Base-by-base conservation (phyloP, 2,113 vertebrate species). In the Lepidothrix coronata region DNA sequence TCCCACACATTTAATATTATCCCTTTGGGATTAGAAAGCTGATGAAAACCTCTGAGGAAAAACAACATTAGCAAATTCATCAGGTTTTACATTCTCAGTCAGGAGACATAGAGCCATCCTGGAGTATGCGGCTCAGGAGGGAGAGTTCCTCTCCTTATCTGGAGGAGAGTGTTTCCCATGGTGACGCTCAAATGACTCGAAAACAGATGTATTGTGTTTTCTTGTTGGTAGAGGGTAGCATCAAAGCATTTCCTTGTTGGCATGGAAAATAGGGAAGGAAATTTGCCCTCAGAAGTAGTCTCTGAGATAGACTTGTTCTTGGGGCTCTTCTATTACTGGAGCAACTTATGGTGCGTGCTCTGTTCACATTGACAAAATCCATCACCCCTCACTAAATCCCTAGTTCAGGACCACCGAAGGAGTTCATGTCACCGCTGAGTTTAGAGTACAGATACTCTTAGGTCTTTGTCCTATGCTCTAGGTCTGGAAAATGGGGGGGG, bases 1-100 rank as follows among this genome's bases (percentile, higher is more conserved):
- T 83, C 57, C 8, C 27, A 48, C 11, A 52, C 12, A 2, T 76
- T 48, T 83, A 61, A 7, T 51, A 16, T 66, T 49, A 84, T 62
- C 4, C 25, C 13, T 71, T 80, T 81, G 43, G 12, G 21, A 20
- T 33, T 86, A 33, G 30, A 74, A 78, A 63, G 10, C 21, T 81
- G 52, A 19, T 78, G 31, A 75, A 85, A 85, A 39, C 7, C 31
- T 59, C 5, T 51, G 43, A 63, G 44, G 44, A 67, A 71, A n/a
- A 78, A 5, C 9, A 63, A 1, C 2, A 1, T 55, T 30, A 61
- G 12, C 21, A 89, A 55, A 48, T 8, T 76, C 63, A 44, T 28
- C 35, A 62, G 31, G 39, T 68, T 0, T 0, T 44, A 4, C 1
- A 0, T 57, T 76, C 25, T 66, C 37, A 3, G 15, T 37, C 35